phyloP scores from a whole-genome alignment of 2,113 vertebrate genomes.

The Phoenicopterus ruber region DNA sequence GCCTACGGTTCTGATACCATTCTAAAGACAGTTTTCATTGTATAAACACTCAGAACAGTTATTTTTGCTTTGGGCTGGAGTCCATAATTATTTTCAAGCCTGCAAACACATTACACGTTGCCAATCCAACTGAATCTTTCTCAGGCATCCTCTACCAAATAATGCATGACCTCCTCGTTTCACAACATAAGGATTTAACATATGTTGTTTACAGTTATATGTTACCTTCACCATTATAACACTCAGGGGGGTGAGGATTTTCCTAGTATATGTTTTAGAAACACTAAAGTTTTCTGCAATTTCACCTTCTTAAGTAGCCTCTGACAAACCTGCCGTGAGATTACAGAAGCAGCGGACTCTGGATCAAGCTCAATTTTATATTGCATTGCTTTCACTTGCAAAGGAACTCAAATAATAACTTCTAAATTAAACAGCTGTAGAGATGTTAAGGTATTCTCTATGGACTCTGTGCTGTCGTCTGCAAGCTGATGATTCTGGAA shows the following conservation, averaged over 20 bases:
- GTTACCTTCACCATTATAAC: constrained; percentile 49
- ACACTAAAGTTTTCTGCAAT: constrained; percentile 17
- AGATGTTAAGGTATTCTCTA: constrained; percentile 52
- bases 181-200: constrained; percentile 58
- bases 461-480: constrained; percentile 25
- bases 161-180: constrained; percentile 43
- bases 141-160: constrained; percentile 37
- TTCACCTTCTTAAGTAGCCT: constrained; percentile 38
- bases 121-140: constrained; percentile 36
- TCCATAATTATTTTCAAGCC: constrained; percentile 31
- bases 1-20: background rate
- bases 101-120: background rate
- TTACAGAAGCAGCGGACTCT: background rate
- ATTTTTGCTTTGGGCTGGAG: constrained; percentile 20
- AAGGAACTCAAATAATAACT: constrained; percentile 46
- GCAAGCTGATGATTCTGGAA: constrained; percentile 56
- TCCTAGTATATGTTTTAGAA: constrained; percentile 3
- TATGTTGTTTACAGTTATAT: constrained; percentile 57
- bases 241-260: constrained; percentile 21
- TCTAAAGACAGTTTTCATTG: background rate
- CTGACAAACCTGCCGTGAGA: constrained; percentile 7
- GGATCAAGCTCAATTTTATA: constrained; percentile 36
- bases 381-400: constrained; percentile 26
- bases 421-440: constrained; percentile 67
- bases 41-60: background rate